Conservation (phyloP, 1,140 invertebrate species). For the Akabosia matsudoensis region DNA sequence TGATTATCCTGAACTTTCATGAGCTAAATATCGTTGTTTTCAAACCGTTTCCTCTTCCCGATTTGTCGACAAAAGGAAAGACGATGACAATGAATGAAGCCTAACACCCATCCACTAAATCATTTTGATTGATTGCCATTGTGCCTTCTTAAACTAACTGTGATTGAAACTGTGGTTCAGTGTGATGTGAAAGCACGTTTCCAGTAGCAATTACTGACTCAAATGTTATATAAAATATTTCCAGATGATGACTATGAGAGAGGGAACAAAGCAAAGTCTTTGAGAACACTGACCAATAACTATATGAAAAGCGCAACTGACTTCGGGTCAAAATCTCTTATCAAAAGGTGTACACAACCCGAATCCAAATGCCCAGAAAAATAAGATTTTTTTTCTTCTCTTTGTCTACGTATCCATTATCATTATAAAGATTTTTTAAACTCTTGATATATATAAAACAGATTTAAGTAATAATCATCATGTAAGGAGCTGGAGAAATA, state of each 20-base stretch:
- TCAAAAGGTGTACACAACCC: not conserved
- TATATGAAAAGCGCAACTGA: not conserved
- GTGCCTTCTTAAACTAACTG: too few species aligned
- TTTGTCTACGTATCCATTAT: not conserved
- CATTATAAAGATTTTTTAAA: not conserved
- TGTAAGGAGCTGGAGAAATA: slow-evolving; percentile 95
- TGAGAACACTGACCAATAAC: not conserved
- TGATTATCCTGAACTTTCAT: too few species aligned
- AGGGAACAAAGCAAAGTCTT: slow-evolving; percentile 13
- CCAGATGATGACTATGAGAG: not conserved
- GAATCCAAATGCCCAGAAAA: not conserved
- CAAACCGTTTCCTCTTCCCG: too few species aligned
- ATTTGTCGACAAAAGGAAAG: too few species aligned
- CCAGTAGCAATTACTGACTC: too few species aligned
- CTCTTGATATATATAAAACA: not conserved
- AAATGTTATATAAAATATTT: not conserved
- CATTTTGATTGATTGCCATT: not conserved
- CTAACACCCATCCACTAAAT: not conserved
- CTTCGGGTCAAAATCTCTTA: not conserved
- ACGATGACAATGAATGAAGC: not conserved
- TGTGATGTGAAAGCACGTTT: too few species aligned
- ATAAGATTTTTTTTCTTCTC: not conserved
- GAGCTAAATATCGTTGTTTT: too few species aligned
- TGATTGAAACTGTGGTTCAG: too few species aligned
- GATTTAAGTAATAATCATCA: slow-evolving; percentile 50